A percentile compares a stretch with the other conserved stretches of the same genome.
phyloP scores from a whole-genome alignment of 2,797 vertebrate genomes.

The Crenuchus spilurus region DNA sequence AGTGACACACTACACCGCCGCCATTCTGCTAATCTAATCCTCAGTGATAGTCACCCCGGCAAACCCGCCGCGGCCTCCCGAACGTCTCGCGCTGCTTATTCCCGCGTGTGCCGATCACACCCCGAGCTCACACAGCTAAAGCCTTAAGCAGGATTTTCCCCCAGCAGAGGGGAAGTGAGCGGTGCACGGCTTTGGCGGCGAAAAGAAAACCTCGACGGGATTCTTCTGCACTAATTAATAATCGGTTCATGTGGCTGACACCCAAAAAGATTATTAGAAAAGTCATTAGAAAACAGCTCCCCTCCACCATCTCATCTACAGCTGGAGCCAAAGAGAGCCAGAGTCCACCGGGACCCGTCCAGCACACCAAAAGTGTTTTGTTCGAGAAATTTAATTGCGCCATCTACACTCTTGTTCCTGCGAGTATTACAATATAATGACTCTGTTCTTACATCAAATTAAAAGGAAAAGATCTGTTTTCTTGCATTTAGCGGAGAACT shows the following conservation, averaged over 20 bases:
- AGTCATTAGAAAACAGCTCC: slow-evolving; percentile 72
- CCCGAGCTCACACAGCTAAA: slow-evolving; percentile 50
- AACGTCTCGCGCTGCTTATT: slow-evolving; percentile 28
- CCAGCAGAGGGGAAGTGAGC: slow-evolving; percentile 45
- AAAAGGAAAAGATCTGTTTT: slow-evolving; percentile 65
- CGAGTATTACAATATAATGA: slow-evolving; percentile 79
- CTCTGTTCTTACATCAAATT: slow-evolving; percentile 76
- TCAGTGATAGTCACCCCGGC: slow-evolving; percentile 31
- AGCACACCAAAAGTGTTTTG: slow-evolving; percentile 71
- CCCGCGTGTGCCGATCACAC: slow-evolving; percentile 31
- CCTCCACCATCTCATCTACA: slow-evolving; percentile 55
- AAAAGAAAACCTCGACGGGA: slow-evolving; percentile 60
- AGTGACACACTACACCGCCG: slow-evolving; percentile 1
- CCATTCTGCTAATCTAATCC: slow-evolving; percentile 38
- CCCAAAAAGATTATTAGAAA: slow-evolving; percentile 73
- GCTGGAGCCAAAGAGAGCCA: slow-evolving; percentile 62
- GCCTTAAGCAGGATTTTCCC: slow-evolving; percentile 38
- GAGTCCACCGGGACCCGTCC: slow-evolving; percentile 63
- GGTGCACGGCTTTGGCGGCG: slow-evolving; percentile 44
- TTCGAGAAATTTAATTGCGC: slow-evolving; percentile 80
- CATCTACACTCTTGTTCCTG: slow-evolving; percentile 76
- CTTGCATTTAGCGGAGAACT: slow-evolving; percentile 56
- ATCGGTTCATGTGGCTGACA: slow-evolving; percentile 68
- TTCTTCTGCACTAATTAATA: slow-evolving; percentile 77
- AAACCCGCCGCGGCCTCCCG: background rate